Evolutionary conservation across 2,888 invertebrate species (phyloP).

Genomic region (Taphrorychus bicolor): DNA sequence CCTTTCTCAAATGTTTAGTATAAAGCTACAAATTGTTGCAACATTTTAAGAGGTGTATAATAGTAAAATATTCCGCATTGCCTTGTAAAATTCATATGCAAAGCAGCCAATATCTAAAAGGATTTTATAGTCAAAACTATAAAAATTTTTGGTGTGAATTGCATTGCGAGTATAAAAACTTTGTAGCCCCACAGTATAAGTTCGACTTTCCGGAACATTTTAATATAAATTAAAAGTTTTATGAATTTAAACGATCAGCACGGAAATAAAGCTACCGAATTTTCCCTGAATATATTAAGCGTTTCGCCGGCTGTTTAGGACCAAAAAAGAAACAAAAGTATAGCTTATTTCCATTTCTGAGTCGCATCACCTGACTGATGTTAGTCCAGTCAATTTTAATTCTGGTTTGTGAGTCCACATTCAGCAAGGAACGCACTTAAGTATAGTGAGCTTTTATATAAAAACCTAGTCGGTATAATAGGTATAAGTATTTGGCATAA

Average conservation of each 20-base stretch:
- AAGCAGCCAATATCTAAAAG: neutral
- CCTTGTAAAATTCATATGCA: neutral
- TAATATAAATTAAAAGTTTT: conserved; percentile 37
- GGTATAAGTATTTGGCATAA: neutral
- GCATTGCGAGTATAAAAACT: neutral
- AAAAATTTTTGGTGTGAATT: neutral
- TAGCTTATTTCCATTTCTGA: neutral
- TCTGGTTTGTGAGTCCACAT: neutral
- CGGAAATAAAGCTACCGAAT: conserved; percentile 27
- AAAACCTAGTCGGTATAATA: no score
- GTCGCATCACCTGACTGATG: neutral
- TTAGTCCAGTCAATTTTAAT: neutral
- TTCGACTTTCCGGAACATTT: conserved; percentile 11
- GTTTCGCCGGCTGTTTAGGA: conserved; percentile 27
- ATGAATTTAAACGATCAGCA: conserved; percentile 31
- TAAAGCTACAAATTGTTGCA: no score
- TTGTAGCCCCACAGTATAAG: neutral
- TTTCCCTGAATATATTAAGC: conserved; percentile 38
- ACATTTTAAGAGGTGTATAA: neutral
- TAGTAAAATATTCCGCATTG: neutral
- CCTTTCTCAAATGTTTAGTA: no score
- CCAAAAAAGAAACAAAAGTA: conserved; percentile 31
- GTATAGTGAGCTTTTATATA: no score
- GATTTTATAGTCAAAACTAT: neutral
- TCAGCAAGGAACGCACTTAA: no score